These are phyloP conservation scores for Danio choprae DNA, from an alignment of 2,797 vertebrate genomes.

Conservation along the genomic window DNA sequence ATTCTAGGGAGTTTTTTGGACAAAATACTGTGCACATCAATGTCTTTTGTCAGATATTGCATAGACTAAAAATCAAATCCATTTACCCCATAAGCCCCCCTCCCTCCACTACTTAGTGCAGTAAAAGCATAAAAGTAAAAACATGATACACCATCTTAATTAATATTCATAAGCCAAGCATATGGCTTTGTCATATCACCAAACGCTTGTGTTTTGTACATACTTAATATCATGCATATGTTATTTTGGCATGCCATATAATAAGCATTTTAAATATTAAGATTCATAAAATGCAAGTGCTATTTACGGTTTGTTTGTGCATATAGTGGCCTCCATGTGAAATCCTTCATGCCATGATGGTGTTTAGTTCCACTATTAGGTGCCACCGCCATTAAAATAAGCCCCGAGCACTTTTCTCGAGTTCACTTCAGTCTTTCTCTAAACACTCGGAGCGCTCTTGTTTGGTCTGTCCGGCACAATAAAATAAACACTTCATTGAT, in stretches of 20 bases:
- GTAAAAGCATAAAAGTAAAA: neutral
- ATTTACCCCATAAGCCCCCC: neutral
- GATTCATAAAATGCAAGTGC: neutral
- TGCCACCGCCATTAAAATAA: slow-evolving; percentile 17
- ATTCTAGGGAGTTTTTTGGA: neutral
- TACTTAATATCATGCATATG: slow-evolving; percentile 1
- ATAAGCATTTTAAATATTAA: neutral
- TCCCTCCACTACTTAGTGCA: neutral
- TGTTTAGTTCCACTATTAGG: neutral
- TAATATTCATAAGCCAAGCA: slow-evolving; percentile 10
- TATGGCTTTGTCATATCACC: neutral
- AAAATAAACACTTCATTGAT: slow-evolving; percentile 47
- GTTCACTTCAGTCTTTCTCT: neutral
- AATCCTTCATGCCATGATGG: neutral
- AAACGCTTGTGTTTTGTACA: neutral
- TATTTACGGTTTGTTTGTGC: neutral
- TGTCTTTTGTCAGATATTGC: neutral
- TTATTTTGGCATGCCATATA: neutral
- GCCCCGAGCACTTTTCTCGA: slow-evolving; percentile 6
- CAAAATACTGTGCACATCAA: neutral
- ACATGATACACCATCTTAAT: neutral
- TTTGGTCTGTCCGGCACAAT: slow-evolving; percentile 37
- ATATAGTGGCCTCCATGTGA: neutral
- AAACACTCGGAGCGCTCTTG: neutral
- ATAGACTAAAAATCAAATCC: neutral